Base-by-base conservation (phyloP, 1,140 invertebrate species). In the Diplogasteroides magnus region DNA sequence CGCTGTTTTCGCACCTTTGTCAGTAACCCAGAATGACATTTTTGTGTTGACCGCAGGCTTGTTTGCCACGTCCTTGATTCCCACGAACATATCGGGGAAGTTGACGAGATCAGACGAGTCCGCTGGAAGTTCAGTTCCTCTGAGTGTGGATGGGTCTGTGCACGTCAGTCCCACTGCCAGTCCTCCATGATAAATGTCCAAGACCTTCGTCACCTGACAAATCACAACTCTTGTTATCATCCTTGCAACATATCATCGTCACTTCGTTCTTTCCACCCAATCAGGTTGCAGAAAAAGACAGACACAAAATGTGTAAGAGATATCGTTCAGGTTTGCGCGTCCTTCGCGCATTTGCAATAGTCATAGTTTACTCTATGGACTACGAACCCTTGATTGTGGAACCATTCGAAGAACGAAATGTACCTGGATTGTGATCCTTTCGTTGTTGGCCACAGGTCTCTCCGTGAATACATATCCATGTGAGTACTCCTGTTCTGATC, bases 21-120 rank as follows among this genome's bases (percentile, higher is more conserved):
- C 85, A 0, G 91, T 90, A 14, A 97, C 86, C 70, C 88, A 90
- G 79, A 96, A 92, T n/a, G 89, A 89, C 2, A 97, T 88, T 83
- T 95, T 91, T 83, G 97, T 94, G 0, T 91, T 92, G 28, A 89
- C 87, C 69, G 90, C 87, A 0, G 93, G 88, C 37, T 87, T 89
- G 31, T 89, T 88, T 0, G 91, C 92, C 1, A 96, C 91, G 81
- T 97, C 92, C 77, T 94, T 91, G 75, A 90, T 90, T 0, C 97
- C 91, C 1, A 97, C 92, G 94, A 94, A 97, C 83, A 97, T 97
- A 78, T 98, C 93, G 0, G 90, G 91, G 23, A 94, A 86, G 82
- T 98, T 94, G 1, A 97, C 83, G 0, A 98, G 85, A 29, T 91
- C 87, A 77, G 97, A 92, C 0, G 92, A 90, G 84, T 97, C 93